These are phyloP conservation scores for Eupithecia tripunctaria DNA, from an alignment of 2,888 invertebrate genomes.

Conservation along the genomic window DNA sequence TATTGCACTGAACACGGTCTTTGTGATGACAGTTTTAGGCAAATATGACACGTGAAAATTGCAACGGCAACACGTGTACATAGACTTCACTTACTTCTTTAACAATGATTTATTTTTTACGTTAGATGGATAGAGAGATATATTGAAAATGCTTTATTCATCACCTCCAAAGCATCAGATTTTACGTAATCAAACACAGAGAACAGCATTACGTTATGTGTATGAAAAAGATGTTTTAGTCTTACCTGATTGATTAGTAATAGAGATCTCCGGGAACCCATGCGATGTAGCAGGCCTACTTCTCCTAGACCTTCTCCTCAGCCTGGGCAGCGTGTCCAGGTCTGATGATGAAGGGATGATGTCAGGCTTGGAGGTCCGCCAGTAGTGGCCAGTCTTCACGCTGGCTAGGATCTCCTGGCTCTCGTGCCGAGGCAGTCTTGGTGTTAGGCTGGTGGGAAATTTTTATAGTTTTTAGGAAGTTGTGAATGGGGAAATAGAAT, in stretches of 20 bases:
- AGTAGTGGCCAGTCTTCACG: conserved; percentile 72
- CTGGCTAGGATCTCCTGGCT: conserved; percentile 75
- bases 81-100: no score
- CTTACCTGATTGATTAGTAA: conserved; percentile 62
- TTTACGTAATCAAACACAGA: no score
- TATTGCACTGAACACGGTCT: no score
- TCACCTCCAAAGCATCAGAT: no score
- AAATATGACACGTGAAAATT: no score
- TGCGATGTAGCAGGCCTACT: conserved; percentile 66
- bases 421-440: conserved; percentile 60
- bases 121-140: no score
- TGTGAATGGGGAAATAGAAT: no score
- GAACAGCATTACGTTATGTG: no score
- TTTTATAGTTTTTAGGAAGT: background rate
- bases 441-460: conserved; percentile 23
- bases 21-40: no score
- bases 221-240: background rate
- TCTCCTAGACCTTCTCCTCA: conserved; percentile 63
- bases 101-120: no score
- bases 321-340: conserved; percentile 57
- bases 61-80: no score
- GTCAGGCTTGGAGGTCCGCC: conserved; percentile 77
- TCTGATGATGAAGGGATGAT: conserved; percentile 69
- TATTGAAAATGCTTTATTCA: no score
- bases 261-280: conserved; percentile 77